Conservation (phyloP, 92 coral and sea anemone genomes). For the Epizoanthus scotinus region DNA sequence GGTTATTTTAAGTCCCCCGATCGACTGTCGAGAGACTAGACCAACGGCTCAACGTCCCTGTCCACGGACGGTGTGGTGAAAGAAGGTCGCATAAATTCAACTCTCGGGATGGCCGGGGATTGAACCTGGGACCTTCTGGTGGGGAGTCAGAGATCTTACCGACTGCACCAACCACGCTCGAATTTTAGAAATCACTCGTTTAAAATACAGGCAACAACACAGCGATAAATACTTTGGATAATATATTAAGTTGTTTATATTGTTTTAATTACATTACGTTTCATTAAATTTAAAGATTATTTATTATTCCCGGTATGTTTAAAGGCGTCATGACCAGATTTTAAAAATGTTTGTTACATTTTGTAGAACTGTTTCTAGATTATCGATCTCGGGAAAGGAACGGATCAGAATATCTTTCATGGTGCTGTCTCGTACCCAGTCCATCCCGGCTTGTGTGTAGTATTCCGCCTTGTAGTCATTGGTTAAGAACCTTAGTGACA, state of each 20-base stretch:
- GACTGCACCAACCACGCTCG: no score
- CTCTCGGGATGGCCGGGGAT: no score
- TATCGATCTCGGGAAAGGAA: constrained; percentile 60
- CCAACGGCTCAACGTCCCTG: no score
- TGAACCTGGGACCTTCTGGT: no score
- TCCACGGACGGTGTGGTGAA: no score
- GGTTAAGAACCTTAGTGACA: constrained; percentile 65
- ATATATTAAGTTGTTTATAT: background rate
- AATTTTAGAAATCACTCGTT: no score
- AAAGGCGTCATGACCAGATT: constrained; percentile 50
- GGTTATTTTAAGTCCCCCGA: no score
- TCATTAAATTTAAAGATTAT: background rate
- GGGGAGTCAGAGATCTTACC: no score
- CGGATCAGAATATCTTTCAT: constrained; percentile 77
- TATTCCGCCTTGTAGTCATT: constrained; percentile 76
- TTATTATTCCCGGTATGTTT: background rate
- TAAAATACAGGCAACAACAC: no score
- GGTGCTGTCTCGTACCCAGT: constrained; percentile 69
- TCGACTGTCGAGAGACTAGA: no score
- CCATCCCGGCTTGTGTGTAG: constrained; percentile 75
- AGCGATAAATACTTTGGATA: no score
- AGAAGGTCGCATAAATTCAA: no score
- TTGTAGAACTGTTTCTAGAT: constrained; percentile 39
- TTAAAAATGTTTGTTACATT: constrained; percentile 65
- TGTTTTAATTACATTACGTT: background rate